Evolutionary conservation across 2,797 vertebrate species (phyloP).

Genomic region (Myiotriccus ornatus): DNA sequence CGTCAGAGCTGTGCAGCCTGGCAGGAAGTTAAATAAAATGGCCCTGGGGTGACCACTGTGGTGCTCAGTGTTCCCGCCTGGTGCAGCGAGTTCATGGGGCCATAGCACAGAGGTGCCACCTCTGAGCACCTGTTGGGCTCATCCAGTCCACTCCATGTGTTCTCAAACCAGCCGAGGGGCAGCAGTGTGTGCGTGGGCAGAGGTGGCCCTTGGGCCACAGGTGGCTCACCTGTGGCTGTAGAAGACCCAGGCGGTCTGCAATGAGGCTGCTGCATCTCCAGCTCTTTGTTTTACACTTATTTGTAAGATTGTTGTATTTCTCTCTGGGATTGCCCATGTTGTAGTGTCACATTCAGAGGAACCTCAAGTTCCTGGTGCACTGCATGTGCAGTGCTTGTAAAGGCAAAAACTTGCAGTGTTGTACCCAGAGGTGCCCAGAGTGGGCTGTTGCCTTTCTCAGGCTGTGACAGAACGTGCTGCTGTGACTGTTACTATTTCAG

Average conservation of each 20-base stretch:
- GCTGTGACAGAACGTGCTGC: neutral
- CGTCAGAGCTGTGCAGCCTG: neutral
- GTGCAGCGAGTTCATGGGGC: accelerated
- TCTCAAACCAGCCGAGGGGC: neutral
- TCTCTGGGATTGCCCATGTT: neutral
- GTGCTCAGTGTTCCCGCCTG: neutral
- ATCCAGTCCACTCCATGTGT: accelerated
- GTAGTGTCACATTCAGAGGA: neutral
- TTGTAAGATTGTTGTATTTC: neutral
- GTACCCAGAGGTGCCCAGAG: neutral
- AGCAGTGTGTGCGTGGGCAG: accelerated
- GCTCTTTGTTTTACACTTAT: accelerated
- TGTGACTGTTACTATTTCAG: neutral
- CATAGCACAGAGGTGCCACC: neutral
- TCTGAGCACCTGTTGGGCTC: neutral
- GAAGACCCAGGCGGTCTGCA: neutral
- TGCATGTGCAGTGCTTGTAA: neutral
- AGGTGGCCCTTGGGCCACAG: neutral
- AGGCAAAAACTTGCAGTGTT: neutral
- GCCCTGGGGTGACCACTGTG: neutral
- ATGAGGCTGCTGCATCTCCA: neutral
- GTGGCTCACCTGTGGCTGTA: neutral
- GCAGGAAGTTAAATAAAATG: neutral
- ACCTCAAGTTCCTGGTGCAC: neutral
- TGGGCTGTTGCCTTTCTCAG: neutral